phyloP scores from a whole-genome alignment of 2,113 vertebrate genomes.

The Thalassoma bifasciatum region DNA sequence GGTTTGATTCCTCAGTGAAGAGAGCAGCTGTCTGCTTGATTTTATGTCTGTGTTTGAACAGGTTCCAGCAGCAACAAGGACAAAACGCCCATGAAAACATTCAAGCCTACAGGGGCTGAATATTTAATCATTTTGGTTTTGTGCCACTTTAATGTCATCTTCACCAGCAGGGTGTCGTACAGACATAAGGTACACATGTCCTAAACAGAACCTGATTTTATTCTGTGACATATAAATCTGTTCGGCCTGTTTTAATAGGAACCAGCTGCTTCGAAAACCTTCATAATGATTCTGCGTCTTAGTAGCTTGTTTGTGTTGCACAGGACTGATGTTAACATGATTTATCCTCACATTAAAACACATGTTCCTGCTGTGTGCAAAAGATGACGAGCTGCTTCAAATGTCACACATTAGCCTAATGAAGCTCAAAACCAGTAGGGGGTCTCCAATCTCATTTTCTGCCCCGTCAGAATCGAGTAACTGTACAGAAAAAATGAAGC shows the following conservation, averaged over 20 bases:
- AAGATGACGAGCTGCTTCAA: slow-evolving; percentile 3
- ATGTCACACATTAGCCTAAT: slow-evolving; percentile 27
- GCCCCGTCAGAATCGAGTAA: slow-evolving; percentile 11
- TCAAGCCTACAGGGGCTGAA: neutral
- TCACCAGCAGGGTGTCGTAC: neutral
- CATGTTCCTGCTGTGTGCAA: neutral
- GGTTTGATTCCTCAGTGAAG: slow-evolving; percentile 10
- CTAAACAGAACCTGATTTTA: neutral
- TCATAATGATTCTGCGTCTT: neutral
- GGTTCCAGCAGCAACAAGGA: slow-evolving; percentile 1
- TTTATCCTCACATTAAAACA: slow-evolving; percentile 8
- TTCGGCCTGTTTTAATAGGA: neutral
- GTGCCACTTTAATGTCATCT: neutral
- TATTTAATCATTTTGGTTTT: neutral
- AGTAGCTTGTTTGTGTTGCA: neutral
- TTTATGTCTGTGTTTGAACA: slow-evolving; percentile 19
- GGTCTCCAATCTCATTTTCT: slow-evolving; percentile 11
- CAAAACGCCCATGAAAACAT: slow-evolving; percentile 19
- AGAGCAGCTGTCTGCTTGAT: slow-evolving; percentile 25
- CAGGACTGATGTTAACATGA: neutral
- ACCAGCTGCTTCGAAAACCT: neutral
- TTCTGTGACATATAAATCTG: neutral
- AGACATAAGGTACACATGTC: neutral
- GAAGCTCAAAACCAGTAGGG: slow-evolving; percentile 21
- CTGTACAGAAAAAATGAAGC: slow-evolving; percentile 26